Conservation (phyloP, 2,888 invertebrate genomes). For the Slavum lentiscoides region DNA sequence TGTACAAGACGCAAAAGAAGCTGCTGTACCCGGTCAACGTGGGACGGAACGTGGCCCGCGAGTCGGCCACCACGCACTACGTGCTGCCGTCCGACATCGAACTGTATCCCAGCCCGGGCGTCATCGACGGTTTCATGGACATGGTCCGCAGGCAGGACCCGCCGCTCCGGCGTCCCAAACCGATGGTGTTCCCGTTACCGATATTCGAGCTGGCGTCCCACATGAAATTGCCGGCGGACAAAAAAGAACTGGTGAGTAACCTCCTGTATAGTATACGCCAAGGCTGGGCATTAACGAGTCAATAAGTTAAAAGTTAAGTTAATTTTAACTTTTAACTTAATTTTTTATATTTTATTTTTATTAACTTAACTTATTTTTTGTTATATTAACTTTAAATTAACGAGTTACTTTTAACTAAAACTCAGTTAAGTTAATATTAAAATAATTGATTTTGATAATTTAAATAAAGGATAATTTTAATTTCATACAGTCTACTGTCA, state of each 20-base stretch:
- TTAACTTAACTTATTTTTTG: too few species aligned
- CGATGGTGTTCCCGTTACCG: constrained; percentile 82
- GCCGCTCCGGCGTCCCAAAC: constrained; percentile 66
- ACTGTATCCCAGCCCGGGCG: constrained; percentile 82
- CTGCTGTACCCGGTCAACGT: constrained; percentile 88
- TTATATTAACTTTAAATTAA: too few species aligned
- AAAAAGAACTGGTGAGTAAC: constrained; percentile 67
- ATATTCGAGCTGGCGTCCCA: constrained; percentile 83
- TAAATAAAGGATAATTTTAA: too few species aligned
- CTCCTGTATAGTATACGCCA: too few species aligned
- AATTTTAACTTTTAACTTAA: too few species aligned
- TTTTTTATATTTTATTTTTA: too few species aligned
- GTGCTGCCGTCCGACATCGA: constrained; percentile 87
- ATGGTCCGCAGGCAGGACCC: constrained; percentile 77
- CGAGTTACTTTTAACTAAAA: too few species aligned
- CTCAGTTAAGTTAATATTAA: too few species aligned
- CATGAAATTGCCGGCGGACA: constrained; percentile 68
- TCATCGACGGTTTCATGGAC: constrained; percentile 79
- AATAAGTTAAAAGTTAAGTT: too few species aligned
- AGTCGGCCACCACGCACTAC: constrained; percentile 79
- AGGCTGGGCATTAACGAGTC: too few species aligned
- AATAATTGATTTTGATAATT: too few species aligned
- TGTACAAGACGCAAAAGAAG: constrained; percentile 78
- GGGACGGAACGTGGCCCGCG: constrained; percentile 85
- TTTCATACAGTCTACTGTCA: too few species aligned